Evolutionary conservation across 2,113 vertebrate species (phyloP).

Genomic region (Condylura cristata): DNA sequence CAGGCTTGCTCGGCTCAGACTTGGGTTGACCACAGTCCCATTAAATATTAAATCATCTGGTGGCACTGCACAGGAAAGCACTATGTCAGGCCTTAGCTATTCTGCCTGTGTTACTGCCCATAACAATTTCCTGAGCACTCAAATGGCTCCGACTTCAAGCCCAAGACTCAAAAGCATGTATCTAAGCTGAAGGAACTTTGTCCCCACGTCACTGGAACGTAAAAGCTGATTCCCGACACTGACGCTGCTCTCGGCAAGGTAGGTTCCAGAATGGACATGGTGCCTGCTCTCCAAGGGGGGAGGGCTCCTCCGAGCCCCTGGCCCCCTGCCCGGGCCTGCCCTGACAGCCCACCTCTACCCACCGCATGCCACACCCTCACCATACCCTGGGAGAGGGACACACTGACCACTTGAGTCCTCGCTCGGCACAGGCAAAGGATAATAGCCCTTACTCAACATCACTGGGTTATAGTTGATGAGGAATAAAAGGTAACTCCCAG

Average conservation of each 20-base stretch:
- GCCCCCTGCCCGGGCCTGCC: too few relatives aligned
- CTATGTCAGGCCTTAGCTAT: slow-evolving; percentile 60
- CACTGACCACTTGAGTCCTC: background rate
- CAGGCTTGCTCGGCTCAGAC: slow-evolving; percentile 29
- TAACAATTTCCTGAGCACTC: slow-evolving; percentile 54
- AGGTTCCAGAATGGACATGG: background rate
- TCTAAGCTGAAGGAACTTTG: slow-evolving; percentile 12
- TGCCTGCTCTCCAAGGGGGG: background rate
- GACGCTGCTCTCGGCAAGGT: background rate
- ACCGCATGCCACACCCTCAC: background rate
- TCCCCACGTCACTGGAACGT: slow-evolving; percentile 25
- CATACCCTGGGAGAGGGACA: background rate
- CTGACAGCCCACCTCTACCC: too few relatives aligned
- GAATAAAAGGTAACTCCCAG: background rate
- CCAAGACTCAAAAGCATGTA: background rate
- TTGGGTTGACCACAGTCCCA: slow-evolving; percentile 71
- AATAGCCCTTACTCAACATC: background rate
- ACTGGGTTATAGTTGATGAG: background rate
- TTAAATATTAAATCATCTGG: slow-evolving; percentile 75
- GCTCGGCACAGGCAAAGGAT: background rate
- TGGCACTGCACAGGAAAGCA: slow-evolving; percentile 46
- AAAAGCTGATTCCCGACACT: background rate
- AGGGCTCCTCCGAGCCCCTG: background rate
- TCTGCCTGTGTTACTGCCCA: slow-evolving; percentile 42
- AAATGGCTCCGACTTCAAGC: background rate